Base-by-base conservation (phyloP, 1,140 invertebrate genomes). In the Temnothorax nylanderi region DNA sequence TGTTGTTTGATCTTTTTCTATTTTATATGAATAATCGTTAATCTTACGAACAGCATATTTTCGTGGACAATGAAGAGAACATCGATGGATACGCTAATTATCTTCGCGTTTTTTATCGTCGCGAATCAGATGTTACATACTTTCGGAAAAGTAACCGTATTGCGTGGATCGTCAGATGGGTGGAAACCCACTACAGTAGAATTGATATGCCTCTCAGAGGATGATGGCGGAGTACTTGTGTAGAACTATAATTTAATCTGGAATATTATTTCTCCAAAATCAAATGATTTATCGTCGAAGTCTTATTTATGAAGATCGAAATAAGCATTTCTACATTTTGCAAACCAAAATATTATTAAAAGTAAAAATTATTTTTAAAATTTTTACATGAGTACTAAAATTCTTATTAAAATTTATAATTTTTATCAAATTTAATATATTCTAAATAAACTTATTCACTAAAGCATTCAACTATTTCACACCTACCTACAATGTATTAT, bases 241-340 rank as follows among this genome's bases (percentile, higher is more conserved):
- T 91, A 89, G 90, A 91, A 91, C 18, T 47, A 16, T 1, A 49
- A 90, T 49, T 71, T 89, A 41, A 34, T 18, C 0, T 77, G 8
- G 62, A 2, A 5, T 37, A 85, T 13, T 47, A 26, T 51, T 26
- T 26, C 26, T 26, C 26, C 26, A 26, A 26, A 18, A 54, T 3
- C n/a, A 58, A 54, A 11, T 0, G 16, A 49, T 26, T 77, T 26
- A 26, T 0, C 1, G 88, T 90, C 26, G 26, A 69, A 87, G 81
- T 64, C 3, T 18, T 5, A 7, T 2, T 2, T 58, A 44, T 16
- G 13, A 5, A 62, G 26, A 34, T 8, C 13, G 56, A 44, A 11
- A 16, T 8, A 6, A 21, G 0, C 0, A 1, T 13, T 54, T 37
- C 41, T 65, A 32, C 1, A 51, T 6, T 0, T n/a, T 44, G 11